Evolutionary conservation across 2,113 vertebrate genomes (phyloP).

Genomic region (Nanorana parkeri): DNA sequence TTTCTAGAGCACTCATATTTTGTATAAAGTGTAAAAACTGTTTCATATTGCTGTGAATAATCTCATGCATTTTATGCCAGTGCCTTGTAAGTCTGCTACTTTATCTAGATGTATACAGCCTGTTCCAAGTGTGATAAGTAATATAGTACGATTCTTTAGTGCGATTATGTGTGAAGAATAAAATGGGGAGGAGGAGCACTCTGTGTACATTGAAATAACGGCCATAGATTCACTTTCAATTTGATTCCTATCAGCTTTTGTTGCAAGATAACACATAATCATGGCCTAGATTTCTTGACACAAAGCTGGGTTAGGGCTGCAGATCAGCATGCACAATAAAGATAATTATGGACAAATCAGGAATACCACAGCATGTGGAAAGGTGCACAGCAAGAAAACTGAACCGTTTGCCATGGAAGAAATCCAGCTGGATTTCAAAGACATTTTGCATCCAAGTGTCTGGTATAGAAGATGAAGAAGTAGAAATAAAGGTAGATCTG

Average conservation of each 20-base stretch:
- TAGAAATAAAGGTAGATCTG: too few relatives aligned
- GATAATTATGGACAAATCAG: conserved; percentile 26
- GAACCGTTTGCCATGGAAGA: conserved; percentile 20
- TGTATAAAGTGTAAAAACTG: not conserved
- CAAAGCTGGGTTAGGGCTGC: conserved; percentile 29
- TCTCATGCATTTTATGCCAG: conserved; percentile 11
- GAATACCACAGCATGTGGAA: not conserved
- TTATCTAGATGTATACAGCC: conserved; percentile 45
- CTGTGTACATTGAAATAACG: conserved; percentile 53
- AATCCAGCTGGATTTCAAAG: not conserved
- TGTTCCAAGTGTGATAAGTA: conserved; percentile 47
- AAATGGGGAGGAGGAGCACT: conserved; percentile 49
- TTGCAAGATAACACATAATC: conserved; percentile 36
- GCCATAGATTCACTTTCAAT: conserved; percentile 49
- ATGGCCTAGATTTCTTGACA: conserved; percentile 4
- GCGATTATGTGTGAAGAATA: conserved; percentile 39
- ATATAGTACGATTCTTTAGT: conserved; percentile 34
- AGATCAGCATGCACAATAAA: conserved; percentile 23
- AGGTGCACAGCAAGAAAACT: not conserved
- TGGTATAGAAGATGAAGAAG: not conserved
- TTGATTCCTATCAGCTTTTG: conserved; percentile 49
- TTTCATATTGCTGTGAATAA: conserved; percentile 20
- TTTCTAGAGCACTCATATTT: conserved; percentile 5
- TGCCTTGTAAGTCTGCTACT: conserved; percentile 8
- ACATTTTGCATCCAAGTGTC: conserved; percentile 3